Base-by-base conservation (phyloP, 2,797 vertebrate species). In the Galaxias olidus region DNA sequence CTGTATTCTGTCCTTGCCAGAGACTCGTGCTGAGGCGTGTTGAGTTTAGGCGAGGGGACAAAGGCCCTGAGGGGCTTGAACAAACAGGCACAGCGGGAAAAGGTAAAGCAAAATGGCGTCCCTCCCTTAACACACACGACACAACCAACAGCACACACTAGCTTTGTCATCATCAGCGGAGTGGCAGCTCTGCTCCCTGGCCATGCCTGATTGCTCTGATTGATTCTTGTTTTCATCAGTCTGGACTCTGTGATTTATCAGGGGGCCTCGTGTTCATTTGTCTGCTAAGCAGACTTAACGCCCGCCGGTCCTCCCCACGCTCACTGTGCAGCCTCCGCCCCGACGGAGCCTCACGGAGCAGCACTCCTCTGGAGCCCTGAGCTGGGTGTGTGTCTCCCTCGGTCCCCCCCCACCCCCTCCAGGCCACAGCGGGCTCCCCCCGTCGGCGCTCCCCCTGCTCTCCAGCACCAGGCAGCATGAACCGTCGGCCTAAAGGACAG, bases 211-310 rank as follows among this genome's bases (percentile, higher is more conserved):
- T 19, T 65, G 53, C 69, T 79, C 76, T 86, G 86, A 87, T 83
- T 77, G 82, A 87, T 84, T 69, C 75, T 68, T 75, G 77, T 77
- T 84, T 79, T 81, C 72, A 85, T 81, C 74, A 61, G 60, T 65
- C 51, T 57, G 59, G 83, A 85, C 83, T 80, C 62, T 17, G 55
- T 78, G 77, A 85, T 85, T 83, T 70, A 85, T 84, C 75, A 79
- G 74, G 42, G 59, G 71, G 80, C 63, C 63, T 64, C 62, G 0
- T 61, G 68, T 78, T 80, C 79, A 84, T 82, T 80, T 71, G 73
- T 82, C 75, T 80, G 72, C 50, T 84, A 73, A 82, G 63, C 64
- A 53, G 56, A n/a, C 18, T 42, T 15, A 4, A 18, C 41, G 11
- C 44, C 17, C 44, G 10, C 15, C n/a, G 15, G 1, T 15, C n/a